Conservation (phyloP, 2,888 invertebrate genomes). For the Drosophila affinis region DNA sequence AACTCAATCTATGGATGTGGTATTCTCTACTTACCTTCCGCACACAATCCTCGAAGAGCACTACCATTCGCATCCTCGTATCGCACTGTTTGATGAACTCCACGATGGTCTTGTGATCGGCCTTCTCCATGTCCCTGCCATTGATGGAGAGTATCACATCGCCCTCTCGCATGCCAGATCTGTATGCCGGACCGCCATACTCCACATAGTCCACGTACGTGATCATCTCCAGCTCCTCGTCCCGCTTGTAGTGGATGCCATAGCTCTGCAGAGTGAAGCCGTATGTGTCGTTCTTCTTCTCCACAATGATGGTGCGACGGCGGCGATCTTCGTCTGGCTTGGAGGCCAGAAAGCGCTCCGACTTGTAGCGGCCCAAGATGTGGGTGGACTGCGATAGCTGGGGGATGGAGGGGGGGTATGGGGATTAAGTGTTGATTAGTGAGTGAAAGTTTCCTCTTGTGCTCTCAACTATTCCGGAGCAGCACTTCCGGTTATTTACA, state of each 20-base stretch:
- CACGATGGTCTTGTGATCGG: conserved; percentile 97
- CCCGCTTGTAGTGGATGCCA: conserved; percentile 97
- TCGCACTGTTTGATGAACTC: conserved; percentile 95
- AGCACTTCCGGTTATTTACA: conserved; percentile 46
- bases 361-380: conserved; percentile 89
- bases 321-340: conserved; percentile 94
- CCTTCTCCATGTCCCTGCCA: conserved; percentile 96
- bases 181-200: conserved; percentile 94
- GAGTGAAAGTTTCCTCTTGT: conserved; percentile 25
- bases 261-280: conserved; percentile 99
- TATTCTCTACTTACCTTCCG: conserved; percentile 87
- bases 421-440: conserved; percentile 12
- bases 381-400: conserved; percentile 84
- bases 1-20: no score
- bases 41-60: conserved; percentile 97
- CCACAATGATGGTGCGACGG: conserved; percentile 95
- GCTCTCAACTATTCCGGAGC: conserved; percentile 31
- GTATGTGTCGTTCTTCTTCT: conserved; percentile 94
- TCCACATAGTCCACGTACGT: conserved; percentile 99
- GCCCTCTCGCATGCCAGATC: conserved; percentile 97
- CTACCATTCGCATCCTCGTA: conserved; percentile 96
- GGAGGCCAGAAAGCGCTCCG: conserved; percentile 87
- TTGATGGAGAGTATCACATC: conserved; percentile 98
- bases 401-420: not conserved
- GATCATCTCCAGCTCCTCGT: conserved; percentile 97